Evolutionary conservation across 2,797 vertebrate species (phyloP).

Genomic region (Picus viridis): DNA sequence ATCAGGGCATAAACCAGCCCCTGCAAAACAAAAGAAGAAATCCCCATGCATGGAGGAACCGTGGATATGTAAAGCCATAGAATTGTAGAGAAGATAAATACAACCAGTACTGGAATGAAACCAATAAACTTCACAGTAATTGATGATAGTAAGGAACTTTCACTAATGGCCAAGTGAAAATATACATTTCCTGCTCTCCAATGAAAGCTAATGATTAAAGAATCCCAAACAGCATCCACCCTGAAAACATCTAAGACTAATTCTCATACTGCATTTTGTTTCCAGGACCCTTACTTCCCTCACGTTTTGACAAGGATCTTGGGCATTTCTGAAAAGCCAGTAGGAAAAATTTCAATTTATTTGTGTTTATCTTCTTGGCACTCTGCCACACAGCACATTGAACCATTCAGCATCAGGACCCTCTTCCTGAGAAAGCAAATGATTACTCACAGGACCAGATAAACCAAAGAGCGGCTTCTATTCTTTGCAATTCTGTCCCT

Average conservation of each 20-base stretch:
- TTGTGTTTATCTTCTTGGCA: background rate
- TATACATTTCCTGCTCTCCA: background rate
- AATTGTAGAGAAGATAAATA: background rate
- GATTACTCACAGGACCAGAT: background rate
- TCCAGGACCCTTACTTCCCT: constrained; percentile 46
- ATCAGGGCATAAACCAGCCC: background rate
- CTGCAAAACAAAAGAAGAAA: background rate
- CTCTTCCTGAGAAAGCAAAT: background rate
- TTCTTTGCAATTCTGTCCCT: background rate
- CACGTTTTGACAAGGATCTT: constrained; percentile 54
- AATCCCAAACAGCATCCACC: constrained; percentile 28
- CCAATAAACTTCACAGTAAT: background rate
- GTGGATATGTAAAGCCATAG: background rate
- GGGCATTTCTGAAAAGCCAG: constrained; percentile 33
- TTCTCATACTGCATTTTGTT: constrained; percentile 53
- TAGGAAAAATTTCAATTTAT: constrained; percentile 1
- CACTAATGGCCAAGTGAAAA: constrained; percentile 22
- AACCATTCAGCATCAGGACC: background rate
- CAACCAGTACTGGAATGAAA: background rate
- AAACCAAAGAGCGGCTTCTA: background rate
- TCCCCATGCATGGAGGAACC: background rate
- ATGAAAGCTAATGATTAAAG: background rate
- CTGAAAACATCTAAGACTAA: constrained; percentile 45
- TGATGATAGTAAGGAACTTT: constrained; percentile 6
- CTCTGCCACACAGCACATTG: background rate